These are phyloP conservation scores for Drosophila sp. DNA, from an alignment of 1,140 invertebrate species.

Conservation along the genomic window DNA sequence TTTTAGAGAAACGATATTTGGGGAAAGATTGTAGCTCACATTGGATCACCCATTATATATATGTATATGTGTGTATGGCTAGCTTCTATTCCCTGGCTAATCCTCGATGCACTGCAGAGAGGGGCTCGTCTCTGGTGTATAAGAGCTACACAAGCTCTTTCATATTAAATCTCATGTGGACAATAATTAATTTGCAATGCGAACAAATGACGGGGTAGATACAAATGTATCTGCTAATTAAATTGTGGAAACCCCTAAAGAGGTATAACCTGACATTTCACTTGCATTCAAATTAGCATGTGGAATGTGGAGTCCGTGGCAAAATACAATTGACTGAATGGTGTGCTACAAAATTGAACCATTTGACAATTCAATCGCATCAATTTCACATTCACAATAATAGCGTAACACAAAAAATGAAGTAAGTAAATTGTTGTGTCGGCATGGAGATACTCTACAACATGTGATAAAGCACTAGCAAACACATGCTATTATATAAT, in stretches of 20 bases:
- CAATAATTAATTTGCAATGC: slow-evolving; percentile 40
- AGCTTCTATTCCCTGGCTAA: too few species aligned
- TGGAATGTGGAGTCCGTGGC: slow-evolving; percentile 8
- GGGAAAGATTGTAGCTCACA: too few species aligned
- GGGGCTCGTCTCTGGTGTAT: slow-evolving; percentile 55
- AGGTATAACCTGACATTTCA: background rate
- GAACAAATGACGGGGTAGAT: slow-evolving; percentile 12
- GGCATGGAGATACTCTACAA: too few species aligned
- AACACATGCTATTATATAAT: too few species aligned
- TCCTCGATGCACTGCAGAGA: background rate
- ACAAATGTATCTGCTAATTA: slow-evolving; percentile 36
- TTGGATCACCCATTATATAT: too few species aligned
- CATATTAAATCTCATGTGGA: slow-evolving; percentile 63
- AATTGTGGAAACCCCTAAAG: slow-evolving; percentile 39
- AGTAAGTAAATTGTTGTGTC: too few species aligned
- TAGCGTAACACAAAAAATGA: background rate
- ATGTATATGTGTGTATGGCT: too few species aligned
- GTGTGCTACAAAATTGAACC: slow-evolving; percentile 30
- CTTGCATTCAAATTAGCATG: slow-evolving; percentile 25
- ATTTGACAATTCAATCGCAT: slow-evolving; percentile 59
- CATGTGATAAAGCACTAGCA: too few species aligned
- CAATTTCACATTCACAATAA: slow-evolving; percentile 10
- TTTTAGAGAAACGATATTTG: too few species aligned
- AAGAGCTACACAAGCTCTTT: slow-evolving; percentile 50
- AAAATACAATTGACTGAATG: slow-evolving; percentile 8